These are phyloP conservation scores for Drosophila sp. DNA, from an alignment of 1,140 invertebrate species.

Conservation along the genomic window DNA sequence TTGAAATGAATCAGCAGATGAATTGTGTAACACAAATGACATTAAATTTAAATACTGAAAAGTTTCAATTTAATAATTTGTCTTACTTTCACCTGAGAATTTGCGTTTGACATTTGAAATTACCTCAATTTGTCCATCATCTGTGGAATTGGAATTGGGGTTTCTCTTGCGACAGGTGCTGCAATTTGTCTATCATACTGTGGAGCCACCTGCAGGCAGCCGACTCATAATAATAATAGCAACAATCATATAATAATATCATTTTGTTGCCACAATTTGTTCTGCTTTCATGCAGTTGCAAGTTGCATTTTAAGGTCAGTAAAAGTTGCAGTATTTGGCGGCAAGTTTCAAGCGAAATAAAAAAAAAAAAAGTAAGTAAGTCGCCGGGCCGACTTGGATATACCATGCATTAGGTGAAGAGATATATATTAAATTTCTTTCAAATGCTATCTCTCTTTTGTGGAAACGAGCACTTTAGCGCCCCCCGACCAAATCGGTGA, in stretches of 20 bases:
- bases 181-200: slow-evolving; percentile 44
- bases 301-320: slow-evolving; percentile 65
- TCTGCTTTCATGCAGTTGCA: slow-evolving; percentile 67
- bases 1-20: neutral
- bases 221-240: slow-evolving; percentile 36
- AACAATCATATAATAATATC: slow-evolving; percentile 25
- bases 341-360: neutral
- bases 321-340: slow-evolving; percentile 53
- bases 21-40: slow-evolving; percentile 4
- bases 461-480: no score
- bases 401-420: no score
- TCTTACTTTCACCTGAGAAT: slow-evolving; percentile 6
- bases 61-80: slow-evolving; percentile 4
- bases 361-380: neutral
- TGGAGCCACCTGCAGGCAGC: slow-evolving; percentile 15
- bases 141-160: neutral
- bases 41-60: neutral
- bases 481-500: no score
- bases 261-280: slow-evolving; percentile 59
- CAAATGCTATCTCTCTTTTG: no score
- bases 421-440: no score
- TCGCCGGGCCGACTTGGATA: no score
- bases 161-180: slow-evolving; percentile 30
- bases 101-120: neutral
- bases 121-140: slow-evolving; percentile 7